Evolutionary conservation across 1,140 invertebrate genomes (phyloP).

Genomic region (Antheraea pernyi): DNA sequence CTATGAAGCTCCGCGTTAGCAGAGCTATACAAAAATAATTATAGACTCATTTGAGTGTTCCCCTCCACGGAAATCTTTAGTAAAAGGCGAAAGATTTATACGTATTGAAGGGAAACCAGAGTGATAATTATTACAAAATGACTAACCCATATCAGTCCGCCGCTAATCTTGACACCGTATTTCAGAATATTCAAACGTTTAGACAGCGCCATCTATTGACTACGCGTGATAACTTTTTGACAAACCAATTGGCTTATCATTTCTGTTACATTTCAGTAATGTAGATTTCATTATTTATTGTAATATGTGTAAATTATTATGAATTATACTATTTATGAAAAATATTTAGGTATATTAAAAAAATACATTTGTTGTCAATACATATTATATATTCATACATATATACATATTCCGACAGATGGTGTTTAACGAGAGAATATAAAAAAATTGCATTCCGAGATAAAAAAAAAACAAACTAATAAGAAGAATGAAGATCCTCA

Average conservation of each 20-base stretch:
- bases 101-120: slow-evolving; percentile 7
- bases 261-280: too few relatives aligned
- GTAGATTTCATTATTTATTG: too few relatives aligned
- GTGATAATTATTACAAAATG: background rate
- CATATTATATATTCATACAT: too few relatives aligned
- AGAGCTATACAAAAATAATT: background rate
- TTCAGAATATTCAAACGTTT: background rate
- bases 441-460: background rate
- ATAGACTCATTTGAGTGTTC: slow-evolving; percentile 11
- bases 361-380: background rate
- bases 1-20: background rate
- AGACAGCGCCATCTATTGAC: background rate
- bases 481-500: background rate
- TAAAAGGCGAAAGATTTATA: slow-evolving; percentile 12
- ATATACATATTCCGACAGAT: background rate
- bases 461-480: background rate
- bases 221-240: background rate
- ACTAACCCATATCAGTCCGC: background rate
- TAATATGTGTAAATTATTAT: too few relatives aligned
- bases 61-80: slow-evolving; percentile 13
- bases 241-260: too few relatives aligned
- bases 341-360: too few relatives aligned
- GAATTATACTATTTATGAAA: too few relatives aligned
- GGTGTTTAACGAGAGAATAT: background rate
- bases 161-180: background rate